phyloP scores from a whole-genome alignment of 1,140 invertebrate genomes.

The Drosophila melanica region DNA sequence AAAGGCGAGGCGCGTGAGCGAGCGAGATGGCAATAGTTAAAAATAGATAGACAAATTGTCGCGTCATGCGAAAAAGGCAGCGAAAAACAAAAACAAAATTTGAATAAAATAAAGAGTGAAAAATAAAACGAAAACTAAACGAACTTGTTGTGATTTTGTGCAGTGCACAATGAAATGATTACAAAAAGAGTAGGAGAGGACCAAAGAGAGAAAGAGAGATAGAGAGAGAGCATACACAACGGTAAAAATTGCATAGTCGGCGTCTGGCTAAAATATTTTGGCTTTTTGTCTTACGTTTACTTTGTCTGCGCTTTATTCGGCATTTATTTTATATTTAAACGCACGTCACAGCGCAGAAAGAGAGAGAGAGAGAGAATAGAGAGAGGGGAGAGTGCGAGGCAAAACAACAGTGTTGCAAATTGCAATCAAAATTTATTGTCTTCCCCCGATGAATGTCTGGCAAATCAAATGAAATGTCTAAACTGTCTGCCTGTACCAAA shows the following conservation, averaged over 20 bases:
- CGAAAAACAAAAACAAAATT: slow-evolving; percentile 4
- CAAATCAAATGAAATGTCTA: slow-evolving; percentile 54
- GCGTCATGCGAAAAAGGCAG: slow-evolving; percentile 63
- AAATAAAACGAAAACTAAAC: slow-evolving; percentile 45
- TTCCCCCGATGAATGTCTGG: slow-evolving; percentile 52
- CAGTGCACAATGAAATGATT: slow-evolving; percentile 28
- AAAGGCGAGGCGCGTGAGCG: slow-evolving; percentile 4
- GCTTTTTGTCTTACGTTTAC: slow-evolving; percentile 39
- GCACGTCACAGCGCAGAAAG: slow-evolving; percentile 5
- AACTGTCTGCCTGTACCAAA: slow-evolving; percentile 35
- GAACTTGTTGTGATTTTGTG: slow-evolving; percentile 38
- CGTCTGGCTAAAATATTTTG: slow-evolving; percentile 57
- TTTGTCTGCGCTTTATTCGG: slow-evolving; percentile 43
- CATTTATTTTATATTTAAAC: slow-evolving; percentile 43
- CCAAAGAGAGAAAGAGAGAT: slow-evolving; percentile 4
- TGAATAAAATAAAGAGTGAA: not conserved
- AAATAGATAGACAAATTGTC: slow-evolving; percentile 80
- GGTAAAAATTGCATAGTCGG: slow-evolving; percentile 50
- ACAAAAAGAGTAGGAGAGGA: slow-evolving; percentile 6
- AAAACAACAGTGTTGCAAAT: slow-evolving; percentile 44
- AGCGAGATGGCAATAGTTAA: slow-evolving; percentile 46
- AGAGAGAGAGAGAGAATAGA: not conserved
- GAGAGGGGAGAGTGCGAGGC: not conserved
- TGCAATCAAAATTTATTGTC: slow-evolving; percentile 60
- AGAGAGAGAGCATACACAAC: slow-evolving; percentile 6